Evolutionary conservation across 2,797 vertebrate genomes (phyloP).

Genomic region (Clarias pachynema): DNA sequence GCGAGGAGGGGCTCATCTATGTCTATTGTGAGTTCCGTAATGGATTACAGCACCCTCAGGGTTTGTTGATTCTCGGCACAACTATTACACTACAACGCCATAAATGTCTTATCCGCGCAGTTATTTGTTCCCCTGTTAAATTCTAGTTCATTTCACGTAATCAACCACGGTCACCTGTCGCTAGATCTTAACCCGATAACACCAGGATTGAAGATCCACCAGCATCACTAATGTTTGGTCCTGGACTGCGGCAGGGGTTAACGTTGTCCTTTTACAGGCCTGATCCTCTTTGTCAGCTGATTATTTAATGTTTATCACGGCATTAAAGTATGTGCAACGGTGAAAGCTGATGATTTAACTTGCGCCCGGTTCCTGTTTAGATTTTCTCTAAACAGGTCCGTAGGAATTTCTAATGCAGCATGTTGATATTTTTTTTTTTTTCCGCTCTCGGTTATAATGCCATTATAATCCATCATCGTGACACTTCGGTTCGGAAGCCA

Average conservation of each 20-base stretch:
- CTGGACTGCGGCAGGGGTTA: background rate
- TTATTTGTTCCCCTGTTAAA: background rate
- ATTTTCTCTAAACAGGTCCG: conserved; percentile 13
- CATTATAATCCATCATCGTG: conserved; percentile 43
- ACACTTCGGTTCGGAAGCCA: conserved; percentile 19
- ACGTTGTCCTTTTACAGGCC: background rate
- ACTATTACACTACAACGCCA: background rate
- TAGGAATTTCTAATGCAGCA: background rate
- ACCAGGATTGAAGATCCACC: background rate
- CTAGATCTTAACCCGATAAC: background rate
- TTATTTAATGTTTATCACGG: background rate
- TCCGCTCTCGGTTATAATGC: background rate
- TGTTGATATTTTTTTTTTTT: background rate
- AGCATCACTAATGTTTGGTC: background rate
- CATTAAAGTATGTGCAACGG: background rate
- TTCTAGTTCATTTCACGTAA: background rate
- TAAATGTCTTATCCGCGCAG: background rate
- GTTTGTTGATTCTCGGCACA: background rate
- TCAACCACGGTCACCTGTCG: background rate
- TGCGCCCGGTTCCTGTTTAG: background rate
- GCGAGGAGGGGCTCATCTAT: background rate
- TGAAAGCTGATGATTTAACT: background rate
- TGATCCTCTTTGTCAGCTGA: background rate
- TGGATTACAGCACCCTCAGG: background rate
- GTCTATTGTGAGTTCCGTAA: background rate